phyloP scores from a whole-genome alignment of 2,797 vertebrate genomes.

The Meriones psammophilus region DNA sequence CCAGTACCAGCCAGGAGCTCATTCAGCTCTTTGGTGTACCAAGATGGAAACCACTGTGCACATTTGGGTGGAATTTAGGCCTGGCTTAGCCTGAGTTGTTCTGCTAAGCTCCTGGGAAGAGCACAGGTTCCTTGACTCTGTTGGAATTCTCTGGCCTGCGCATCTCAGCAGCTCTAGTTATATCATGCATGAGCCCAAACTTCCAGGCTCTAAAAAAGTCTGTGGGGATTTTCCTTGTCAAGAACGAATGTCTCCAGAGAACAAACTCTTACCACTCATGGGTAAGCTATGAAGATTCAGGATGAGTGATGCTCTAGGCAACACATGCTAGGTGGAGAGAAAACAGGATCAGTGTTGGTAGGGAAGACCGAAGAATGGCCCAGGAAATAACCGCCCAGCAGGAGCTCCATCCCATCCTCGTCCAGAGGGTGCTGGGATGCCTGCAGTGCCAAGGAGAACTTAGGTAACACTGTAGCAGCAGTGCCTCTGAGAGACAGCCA shows the following conservation, averaged over 20 bases:
- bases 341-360: not conserved
- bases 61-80: not conserved
- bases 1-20: not conserved
- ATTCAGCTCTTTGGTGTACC: not conserved
- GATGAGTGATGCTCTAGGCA: not conserved
- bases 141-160: not conserved
- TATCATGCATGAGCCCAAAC: rapidly evolving
- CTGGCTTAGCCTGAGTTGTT: not conserved
- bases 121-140: not conserved
- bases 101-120: not conserved
- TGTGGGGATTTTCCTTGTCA: not conserved
- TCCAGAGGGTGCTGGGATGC: not conserved
- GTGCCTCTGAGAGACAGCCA: not conserved
- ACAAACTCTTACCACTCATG: not conserved
- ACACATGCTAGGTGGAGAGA: not conserved
- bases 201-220: not conserved
- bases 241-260: not conserved
- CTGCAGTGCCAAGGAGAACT: not conserved
- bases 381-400: not conserved
- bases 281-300: not conserved
- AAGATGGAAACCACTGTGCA: not conserved
- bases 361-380: not conserved
- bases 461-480: not conserved
- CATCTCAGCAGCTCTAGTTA: too few relatives aligned
- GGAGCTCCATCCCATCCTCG: not conserved